phyloP scores from a whole-genome alignment of 2,113 vertebrate genomes.

The Alces alces region DNA sequence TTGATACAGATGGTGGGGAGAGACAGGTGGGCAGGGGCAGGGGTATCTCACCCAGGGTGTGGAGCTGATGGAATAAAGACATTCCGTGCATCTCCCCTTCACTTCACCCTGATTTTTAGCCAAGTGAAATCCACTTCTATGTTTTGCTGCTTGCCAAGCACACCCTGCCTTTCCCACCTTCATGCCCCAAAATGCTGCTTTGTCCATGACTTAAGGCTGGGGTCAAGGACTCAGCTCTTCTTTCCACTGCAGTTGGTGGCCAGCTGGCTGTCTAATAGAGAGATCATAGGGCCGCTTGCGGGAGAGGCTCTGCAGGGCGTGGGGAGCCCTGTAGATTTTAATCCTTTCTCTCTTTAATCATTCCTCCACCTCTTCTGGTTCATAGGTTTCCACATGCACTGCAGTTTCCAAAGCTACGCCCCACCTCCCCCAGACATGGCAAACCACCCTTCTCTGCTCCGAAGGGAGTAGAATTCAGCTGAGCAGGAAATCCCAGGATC shows the following conservation, averaged over 20 bases:
- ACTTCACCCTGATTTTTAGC: background rate
- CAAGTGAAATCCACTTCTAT: background rate
- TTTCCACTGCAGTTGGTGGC: rapidly evolving
- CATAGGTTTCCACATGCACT: constrained; percentile 31
- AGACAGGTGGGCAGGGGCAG: background rate
- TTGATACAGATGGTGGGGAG: background rate
- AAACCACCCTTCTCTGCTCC: background rate
- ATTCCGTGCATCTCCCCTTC: rapidly evolving
- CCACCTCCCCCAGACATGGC: background rate
- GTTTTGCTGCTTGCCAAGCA: background rate
- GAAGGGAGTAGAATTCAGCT: background rate
- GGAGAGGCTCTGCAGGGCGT: background rate
- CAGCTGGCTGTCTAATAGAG: background rate
- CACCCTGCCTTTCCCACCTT: background rate
- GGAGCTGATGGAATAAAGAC: background rate
- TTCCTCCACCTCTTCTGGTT: constrained; percentile 23
- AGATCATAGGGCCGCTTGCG: background rate
- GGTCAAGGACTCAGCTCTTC: background rate
- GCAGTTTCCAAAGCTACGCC: constrained; percentile 54
- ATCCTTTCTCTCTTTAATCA: constrained; percentile 69
- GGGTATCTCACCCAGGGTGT: background rate
- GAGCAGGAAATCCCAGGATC: background rate
- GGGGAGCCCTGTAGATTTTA: constrained; percentile 56
- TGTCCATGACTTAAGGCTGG: background rate
- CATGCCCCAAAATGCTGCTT: rapidly evolving